Evolutionary conservation across 2,888 invertebrate species (phyloP), one percentile per base, ranked within the genome.

Genomic region (Melieria crassipennis): DNA sequence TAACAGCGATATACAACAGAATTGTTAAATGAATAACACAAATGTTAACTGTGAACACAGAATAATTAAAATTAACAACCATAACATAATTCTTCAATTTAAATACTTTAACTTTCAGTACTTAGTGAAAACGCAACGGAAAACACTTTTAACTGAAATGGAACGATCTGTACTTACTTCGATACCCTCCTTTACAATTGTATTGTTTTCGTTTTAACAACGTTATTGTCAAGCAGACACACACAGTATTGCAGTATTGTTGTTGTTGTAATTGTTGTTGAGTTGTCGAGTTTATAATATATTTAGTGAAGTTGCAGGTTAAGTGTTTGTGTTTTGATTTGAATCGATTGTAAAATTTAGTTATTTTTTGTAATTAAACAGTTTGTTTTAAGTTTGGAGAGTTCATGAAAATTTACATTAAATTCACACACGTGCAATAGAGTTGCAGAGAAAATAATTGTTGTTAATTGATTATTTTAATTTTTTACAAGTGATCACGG

Each of bases 131-230:
- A 30, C 30, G 30, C 30, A 30, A 30, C 3, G 30, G 30, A 30
- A 30, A 30, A 30, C 30, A 30, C 30, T 3, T 30, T 30, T 30
- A 30, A 30, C 30, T 30, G 30, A 30, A 30, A 30, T 30, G 30
- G 30, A 30, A 30, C 30, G 30, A 3, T 30, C 30, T 30, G 30
- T 30, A 70, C 70, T 70, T 70, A 70, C 70, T 70, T 70, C 70
- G 61, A 70, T 70, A 57, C 70, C 70, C 61, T 70, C 70, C 70
- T 70, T 56, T 47, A 52, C 30, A 13, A 45, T 67, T 58, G 58
- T 58, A 48, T 58, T 58, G 10, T n/a, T 58, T 58, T 58, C 10
- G 50, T 52, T 48, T 61, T 30, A 50, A 13, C 16, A 13, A 16
- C 13, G 9, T 57, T 9, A 13, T n/a, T 57, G n/a, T n/a, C 60